phyloP scores from a whole-genome alignment of 2,888 invertebrate genomes.

The Erebia palarica region DNA sequence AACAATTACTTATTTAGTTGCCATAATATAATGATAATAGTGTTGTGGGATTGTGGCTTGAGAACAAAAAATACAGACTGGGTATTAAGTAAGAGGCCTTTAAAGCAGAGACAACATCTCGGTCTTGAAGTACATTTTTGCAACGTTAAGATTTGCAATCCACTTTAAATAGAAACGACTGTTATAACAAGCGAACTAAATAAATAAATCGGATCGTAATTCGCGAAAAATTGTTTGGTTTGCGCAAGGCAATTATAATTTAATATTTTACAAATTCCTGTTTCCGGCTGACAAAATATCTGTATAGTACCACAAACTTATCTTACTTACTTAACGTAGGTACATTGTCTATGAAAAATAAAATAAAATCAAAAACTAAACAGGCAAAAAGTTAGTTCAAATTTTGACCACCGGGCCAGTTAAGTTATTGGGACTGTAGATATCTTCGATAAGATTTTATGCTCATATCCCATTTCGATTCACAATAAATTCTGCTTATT shows the following conservation, averaged over 20 bases:
- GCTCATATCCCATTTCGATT: no score
- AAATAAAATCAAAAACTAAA: no score
- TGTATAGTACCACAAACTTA: not conserved
- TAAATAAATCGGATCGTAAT: not conserved
- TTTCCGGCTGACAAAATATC: not conserved
- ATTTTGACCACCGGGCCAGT: no score
- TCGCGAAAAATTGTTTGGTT: not conserved
- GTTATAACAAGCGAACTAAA: not conserved
- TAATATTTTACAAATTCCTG: not conserved
- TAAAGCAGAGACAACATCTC: not conserved
- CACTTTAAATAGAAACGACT: constrained; percentile 10
- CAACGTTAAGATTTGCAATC: constrained; percentile 7
- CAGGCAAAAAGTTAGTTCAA: no score
- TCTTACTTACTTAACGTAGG: no score
- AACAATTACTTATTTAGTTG: not conserved
- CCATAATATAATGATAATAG: constrained; percentile 15
- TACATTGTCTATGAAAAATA: no score
- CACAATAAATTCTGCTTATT: no score
- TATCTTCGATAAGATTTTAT: no score
- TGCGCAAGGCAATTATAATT: not conserved
- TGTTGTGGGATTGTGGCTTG: not conserved
- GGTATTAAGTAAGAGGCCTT: constrained; percentile 3
- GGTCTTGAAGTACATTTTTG: not conserved
- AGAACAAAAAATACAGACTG: constrained; percentile 7
- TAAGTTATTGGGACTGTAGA: no score